Base-by-base conservation (phyloP, 2,797 vertebrate genomes). In the Sitta carolinensis region DNA sequence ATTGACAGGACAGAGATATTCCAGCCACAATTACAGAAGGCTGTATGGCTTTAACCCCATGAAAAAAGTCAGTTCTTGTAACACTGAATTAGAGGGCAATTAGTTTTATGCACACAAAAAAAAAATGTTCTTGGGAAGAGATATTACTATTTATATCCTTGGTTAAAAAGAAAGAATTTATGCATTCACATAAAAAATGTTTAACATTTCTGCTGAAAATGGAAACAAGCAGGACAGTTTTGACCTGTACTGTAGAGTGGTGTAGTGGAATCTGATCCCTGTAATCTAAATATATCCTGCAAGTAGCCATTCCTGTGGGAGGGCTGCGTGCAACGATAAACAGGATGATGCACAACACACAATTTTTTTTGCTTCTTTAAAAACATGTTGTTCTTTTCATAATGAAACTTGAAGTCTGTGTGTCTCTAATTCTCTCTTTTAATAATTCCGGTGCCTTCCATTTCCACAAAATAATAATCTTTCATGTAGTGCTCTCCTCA, bases 201-300 rank as follows among this genome's bases (percentile, higher is more conserved):
- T 95, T 73, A 85, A 70, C 34, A 36, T 92, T 96, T 94, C 92
- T 78, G 45, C 66, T 93, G 66, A 80, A 93, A 93, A 89, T 48
- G 9, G 66, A 96, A 96, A 96, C 85, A 93, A 93, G 25, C 77
- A 88, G 38, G 66, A 90, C 22, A 75, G 66, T 68, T 94, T 91
- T 73, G 79, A 55, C 93, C 82, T 88, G 83, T 77, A 70, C 23
- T 50, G 20, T 92, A 54, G 58, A 74, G 43, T 11, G 8, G 7
- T 48, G 8, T 47, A 48, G 64, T 66, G 13, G 86, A 75, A 61
- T 89, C 43, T 93, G 55, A 73, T 89, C n/a, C 5, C 43, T 75
- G 85, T 94, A 93, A 72, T 90, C 43, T 90, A 96, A 95, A 91
- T 76, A 97, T 84, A 94, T 18, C 36, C 63, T 73, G 66, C 59